Evolutionary conservation across 2,888 invertebrate genomes (phyloP).

Genomic region (Dilophus febrilis): DNA sequence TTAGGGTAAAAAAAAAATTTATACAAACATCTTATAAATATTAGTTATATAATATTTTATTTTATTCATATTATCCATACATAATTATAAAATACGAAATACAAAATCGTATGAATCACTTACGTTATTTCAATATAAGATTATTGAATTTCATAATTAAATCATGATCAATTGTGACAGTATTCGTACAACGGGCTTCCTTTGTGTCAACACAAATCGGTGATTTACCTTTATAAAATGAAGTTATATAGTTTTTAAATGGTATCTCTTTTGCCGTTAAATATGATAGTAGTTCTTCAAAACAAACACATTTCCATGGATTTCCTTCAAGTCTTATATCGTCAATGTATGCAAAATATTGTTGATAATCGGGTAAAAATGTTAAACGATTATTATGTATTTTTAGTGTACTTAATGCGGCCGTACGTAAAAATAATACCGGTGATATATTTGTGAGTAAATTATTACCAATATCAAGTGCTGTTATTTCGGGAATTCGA

Average conservation of each 20-base stretch:
- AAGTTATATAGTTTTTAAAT: slow-evolving; percentile 15
- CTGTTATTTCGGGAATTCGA: slow-evolving; percentile 19
- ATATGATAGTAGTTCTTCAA: slow-evolving; percentile 17
- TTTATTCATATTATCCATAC: too few species aligned
- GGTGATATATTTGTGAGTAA: slow-evolving; percentile 16
- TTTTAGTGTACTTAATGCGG: slow-evolving; percentile 16
- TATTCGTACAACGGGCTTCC: too few species aligned
- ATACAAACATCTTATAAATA: too few species aligned
- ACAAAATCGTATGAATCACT: too few species aligned
- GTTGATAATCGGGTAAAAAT: slow-evolving; percentile 19
- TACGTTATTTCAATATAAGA: too few species aligned
- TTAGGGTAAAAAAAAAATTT: too few species aligned
- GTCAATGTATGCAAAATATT: slow-evolving; percentile 15
- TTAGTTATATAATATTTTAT: too few species aligned
- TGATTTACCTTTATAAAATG: slow-evolving; percentile 19
- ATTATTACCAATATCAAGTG: slow-evolving; percentile 22
- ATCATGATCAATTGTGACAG: too few species aligned
- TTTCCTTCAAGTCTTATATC: slow-evolving; percentile 23
- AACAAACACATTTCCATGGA: slow-evolving; percentile 27
- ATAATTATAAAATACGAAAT: too few species aligned
- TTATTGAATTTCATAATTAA: too few species aligned
- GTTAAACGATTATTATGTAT: slow-evolving; percentile 24
- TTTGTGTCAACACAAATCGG: slow-evolving; percentile 18
- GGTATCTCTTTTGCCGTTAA: slow-evolving; percentile 14
- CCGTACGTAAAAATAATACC: slow-evolving; percentile 6